A percentile compares a stretch with the other conserved stretches of the same genome.
Conservation (phyloP, 2,888 invertebrate genomes). For the Argyresthia goedartella region DNA sequence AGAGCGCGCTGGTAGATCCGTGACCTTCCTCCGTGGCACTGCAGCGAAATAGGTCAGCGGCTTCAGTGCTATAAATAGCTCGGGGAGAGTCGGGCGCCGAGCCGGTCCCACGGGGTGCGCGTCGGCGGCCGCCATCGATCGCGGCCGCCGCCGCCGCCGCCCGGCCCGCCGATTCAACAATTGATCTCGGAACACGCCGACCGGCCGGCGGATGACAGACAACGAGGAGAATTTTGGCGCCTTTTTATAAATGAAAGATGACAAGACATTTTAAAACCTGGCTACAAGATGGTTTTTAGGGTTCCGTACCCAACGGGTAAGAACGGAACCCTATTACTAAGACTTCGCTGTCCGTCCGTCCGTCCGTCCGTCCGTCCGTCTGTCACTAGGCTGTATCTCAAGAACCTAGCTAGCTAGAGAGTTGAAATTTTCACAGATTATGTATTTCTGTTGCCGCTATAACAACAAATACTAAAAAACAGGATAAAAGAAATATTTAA, state of each 20-base stretch:
- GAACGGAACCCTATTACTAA: too few relatives aligned
- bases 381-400: too few relatives aligned
- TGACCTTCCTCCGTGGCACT: constrained; percentile 67
- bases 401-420: too few relatives aligned
- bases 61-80: constrained; percentile 70
- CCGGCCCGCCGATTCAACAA: constrained; percentile 24
- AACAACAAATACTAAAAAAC: too few relatives aligned
- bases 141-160: constrained; percentile 25
- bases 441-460: too few relatives aligned
- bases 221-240: neutral
- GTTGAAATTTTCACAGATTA: too few relatives aligned
- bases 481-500: too few relatives aligned
- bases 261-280: neutral
- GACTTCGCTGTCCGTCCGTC: too few relatives aligned
- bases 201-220: neutral
- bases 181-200: constrained; percentile 15
- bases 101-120: constrained; percentile 24
- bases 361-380: too few relatives aligned
- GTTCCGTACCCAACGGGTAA: too few relatives aligned
- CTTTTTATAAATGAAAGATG: neutral
- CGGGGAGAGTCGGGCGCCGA: constrained; percentile 66
- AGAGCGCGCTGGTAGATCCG: constrained; percentile 63
- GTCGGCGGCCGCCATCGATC: constrained; percentile 30
- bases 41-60: constrained; percentile 70
- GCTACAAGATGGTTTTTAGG: too few relatives aligned